phyloP scores from a whole-genome alignment of 1,140 invertebrate species.

The Vanessa atalanta region DNA sequence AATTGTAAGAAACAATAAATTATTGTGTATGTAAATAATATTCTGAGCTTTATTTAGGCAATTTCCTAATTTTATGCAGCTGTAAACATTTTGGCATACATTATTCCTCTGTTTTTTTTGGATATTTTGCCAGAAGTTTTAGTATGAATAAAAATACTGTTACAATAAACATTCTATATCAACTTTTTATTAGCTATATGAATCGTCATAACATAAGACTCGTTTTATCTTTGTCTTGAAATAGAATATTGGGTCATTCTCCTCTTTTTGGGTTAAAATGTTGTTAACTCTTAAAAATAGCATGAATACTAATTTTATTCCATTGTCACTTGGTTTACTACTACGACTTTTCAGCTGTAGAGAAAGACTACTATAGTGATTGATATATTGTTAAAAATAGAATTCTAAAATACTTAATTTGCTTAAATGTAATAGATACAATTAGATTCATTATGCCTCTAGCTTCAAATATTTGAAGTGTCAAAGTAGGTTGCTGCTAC shows the following conservation, averaged over 20 bases:
- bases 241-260: conserved; percentile 32
- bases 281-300: neutral
- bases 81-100: conserved; percentile 28
- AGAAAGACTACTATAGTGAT: neutral
- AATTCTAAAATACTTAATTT: neutral
- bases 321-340: neutral
- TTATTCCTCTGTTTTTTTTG: conserved; percentile 10
- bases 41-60: conserved; percentile 76
- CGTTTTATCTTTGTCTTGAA: conserved; percentile 17
- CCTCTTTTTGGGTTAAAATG: conserved; percentile 29
- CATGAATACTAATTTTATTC: neutral
- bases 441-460: too few relatives aligned
- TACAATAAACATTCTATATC: conserved; percentile 22
- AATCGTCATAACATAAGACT: conserved; percentile 5
- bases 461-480: too few relatives aligned
- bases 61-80: conserved; percentile 51
- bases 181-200: conserved; percentile 11
- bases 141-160: conserved; percentile 18
- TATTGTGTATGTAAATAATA: conserved; percentile 81
- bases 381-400: neutral
- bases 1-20: conserved; percentile 81
- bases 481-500: too few relatives aligned
- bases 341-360: neutral
- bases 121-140: conserved; percentile 23
- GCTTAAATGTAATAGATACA: too few relatives aligned